Evolutionary conservation across 1,140 invertebrate species (phyloP), one percentile per base, ranked within the genome.

Genomic region (Delia radicum): DNA sequence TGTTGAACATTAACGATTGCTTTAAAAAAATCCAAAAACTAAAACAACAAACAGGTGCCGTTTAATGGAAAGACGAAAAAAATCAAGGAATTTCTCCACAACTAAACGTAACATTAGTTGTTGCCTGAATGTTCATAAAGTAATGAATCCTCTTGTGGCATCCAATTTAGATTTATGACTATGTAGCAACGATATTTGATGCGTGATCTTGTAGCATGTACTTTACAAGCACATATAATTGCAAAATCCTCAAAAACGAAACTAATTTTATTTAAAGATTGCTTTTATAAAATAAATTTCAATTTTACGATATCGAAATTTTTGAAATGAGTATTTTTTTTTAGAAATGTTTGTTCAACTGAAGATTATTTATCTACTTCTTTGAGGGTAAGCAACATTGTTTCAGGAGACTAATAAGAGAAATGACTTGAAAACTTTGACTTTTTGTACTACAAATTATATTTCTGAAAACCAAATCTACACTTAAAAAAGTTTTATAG

Each of bases 121-220:
- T 4, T 29, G 31, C 13, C 63, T 28, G 42, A 69, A 69, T 33
- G 65, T 12, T 69, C 65, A 69, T 69, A 37, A 69, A 37, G 18
- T 37, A 69, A 69, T 69, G 65, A 69, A 29, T 62, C 26, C 8
- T 61, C 28, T 31, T 48, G n/a, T 27, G 27, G 42, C 29, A 61
- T 61, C 46, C 83, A 83, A 83, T 83, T 83, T 81, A 83, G 82
- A 83, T 83, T 83, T 83, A 83, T 83, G 77, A 67, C 62, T 61
- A 5, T 31, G n/a, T 29, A 18, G 29, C 80, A 84, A 79, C 77
- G 79, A 76, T 79, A 75, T 75, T 78, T 77, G 76, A 81, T 79
- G 82, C 81, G 79, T 83, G 80, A 81, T 81, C 15, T 62, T 75
- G 69, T 42, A 55, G 61, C 63, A 33, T 42, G 78, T 74, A 77